These are phyloP conservation scores for Piezodorus guildinii DNA, from an alignment of 1,140 invertebrate genomes.

Conservation along the genomic window DNA sequence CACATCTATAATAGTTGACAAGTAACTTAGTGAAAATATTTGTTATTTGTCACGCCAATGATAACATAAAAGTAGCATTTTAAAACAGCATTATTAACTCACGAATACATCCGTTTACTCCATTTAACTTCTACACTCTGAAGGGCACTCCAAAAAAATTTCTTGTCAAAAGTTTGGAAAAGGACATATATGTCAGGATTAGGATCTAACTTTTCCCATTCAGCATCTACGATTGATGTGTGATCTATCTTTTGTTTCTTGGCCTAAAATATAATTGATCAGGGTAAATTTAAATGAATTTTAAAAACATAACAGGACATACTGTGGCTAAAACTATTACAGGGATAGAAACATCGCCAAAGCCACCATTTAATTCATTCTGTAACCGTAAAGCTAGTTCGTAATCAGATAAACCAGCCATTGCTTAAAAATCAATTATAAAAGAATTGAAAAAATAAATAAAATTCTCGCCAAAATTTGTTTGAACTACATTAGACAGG, in stretches of 20 bases:
- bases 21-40: background rate
- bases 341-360: no score
- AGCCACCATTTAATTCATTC: no score
- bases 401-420: no score
- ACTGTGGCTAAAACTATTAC: no score
- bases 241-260: slow-evolving; percentile 1
- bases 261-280: background rate
- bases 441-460: no score
- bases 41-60: background rate
- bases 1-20: slow-evolving; percentile 45
- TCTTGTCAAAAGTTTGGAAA: slow-evolving; percentile 74
- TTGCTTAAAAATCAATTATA: no score
- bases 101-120: slow-evolving; percentile 91
- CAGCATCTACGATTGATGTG: slow-evolving; percentile 15
- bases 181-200: slow-evolving; percentile 79
- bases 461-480: no score
- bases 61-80: background rate
- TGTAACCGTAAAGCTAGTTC: no score
- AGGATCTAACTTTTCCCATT: slow-evolving; percentile 74
- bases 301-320: no score
- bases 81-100: slow-evolving; percentile 34
- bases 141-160: slow-evolving; percentile 74
- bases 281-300: no score
- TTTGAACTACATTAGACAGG: no score
- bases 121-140: slow-evolving; percentile 73